A percentile compares a stretch with the other conserved stretches of the same genome.
These are phyloP conservation scores for Microchirus variegatus DNA, from an alignment of 2,797 vertebrate species.

Conservation along the genomic window DNA sequence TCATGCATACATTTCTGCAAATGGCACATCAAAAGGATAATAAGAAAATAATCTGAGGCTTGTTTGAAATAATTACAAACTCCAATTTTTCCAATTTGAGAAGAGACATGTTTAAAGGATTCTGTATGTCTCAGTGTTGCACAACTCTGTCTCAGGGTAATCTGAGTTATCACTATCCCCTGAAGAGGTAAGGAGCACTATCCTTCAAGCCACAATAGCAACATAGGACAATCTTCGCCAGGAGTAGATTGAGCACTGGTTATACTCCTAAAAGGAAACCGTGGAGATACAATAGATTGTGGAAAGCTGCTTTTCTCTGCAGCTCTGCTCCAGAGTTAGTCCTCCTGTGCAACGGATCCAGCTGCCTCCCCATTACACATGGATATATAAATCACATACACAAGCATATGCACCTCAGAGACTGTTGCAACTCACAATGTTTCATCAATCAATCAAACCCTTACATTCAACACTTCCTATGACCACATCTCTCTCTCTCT, in stretches of 20 bases:
- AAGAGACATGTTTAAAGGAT: conserved; percentile 7
- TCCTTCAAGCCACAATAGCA: conserved; percentile 22
- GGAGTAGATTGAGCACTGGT: conserved; percentile 10
- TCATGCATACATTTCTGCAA: not conserved
- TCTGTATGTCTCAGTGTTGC: conserved; percentile 6
- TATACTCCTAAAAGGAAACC: conserved; percentile 6
- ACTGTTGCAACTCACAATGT: no score
- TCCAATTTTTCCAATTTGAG: conserved; percentile 33
- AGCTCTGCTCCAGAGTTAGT: conserved; percentile 26
- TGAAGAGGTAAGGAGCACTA: not conserved
- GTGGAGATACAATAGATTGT: no score
- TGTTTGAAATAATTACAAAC: conserved; percentile 53
- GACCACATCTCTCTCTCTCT: not conserved
- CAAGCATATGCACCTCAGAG: not conserved
- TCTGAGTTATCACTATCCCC: conserved; percentile 31
- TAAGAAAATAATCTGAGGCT: conserved; percentile 8
- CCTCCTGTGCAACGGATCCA: conserved; percentile 13
- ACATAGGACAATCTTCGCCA: not conserved
- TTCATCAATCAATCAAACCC: no score
- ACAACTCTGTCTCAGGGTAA: conserved; percentile 16
- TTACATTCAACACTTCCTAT: no score
- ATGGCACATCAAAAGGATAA: not conserved
- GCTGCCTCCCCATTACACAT: conserved; percentile 4
- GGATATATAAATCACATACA: conserved; percentile 7
- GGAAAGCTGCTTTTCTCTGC: no score